These are phyloP conservation scores for Bergia sp. DNA, from an alignment of 92 coral and sea anemone genomes.

Conservation along the genomic window DNA sequence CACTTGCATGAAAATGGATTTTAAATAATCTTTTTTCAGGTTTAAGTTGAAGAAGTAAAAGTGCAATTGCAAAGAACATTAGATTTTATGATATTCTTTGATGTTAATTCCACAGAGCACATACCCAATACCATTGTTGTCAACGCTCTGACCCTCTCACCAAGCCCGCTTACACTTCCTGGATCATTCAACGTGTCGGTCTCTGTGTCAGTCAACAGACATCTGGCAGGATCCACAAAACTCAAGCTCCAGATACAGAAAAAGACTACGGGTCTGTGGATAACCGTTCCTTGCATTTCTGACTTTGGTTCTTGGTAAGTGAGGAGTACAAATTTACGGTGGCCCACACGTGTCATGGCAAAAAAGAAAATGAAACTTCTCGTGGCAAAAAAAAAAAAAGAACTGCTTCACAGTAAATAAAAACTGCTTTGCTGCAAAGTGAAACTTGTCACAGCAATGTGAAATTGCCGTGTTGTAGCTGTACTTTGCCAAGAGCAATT, in stretches of 20 bases:
- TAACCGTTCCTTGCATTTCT: conserved; percentile 46
- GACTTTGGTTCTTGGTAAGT: conserved; percentile 63
- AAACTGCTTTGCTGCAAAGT: too few species aligned
- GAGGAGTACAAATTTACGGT: not conserved
- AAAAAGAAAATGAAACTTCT: too few species aligned
- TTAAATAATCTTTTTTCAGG: not conserved
- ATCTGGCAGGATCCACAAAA: conserved; percentile 41
- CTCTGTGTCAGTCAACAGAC: conserved; percentile 45
- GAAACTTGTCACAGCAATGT: too few species aligned
- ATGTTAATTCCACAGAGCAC: conserved; percentile 16
- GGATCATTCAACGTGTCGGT: conserved; percentile 49
- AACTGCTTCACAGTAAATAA: too few species aligned
- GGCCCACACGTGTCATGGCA: too few species aligned
- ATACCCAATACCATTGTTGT: conserved; percentile 42
- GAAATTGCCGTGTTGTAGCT: too few species aligned
- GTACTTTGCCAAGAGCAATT: too few species aligned
- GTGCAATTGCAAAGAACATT: too few species aligned
- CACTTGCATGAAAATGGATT: not conserved
- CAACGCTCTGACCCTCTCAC: conserved; percentile 43
- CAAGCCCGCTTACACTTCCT: conserved; percentile 49
- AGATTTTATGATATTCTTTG: too few species aligned
- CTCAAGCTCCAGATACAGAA: conserved; percentile 49
- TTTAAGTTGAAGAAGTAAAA: not conserved
- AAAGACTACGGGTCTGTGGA: conserved; percentile 29
- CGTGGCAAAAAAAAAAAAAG: too few species aligned